Evolutionary conservation across 2,797 vertebrate species (phyloP).

Genomic region (Sebastes minor): DNA sequence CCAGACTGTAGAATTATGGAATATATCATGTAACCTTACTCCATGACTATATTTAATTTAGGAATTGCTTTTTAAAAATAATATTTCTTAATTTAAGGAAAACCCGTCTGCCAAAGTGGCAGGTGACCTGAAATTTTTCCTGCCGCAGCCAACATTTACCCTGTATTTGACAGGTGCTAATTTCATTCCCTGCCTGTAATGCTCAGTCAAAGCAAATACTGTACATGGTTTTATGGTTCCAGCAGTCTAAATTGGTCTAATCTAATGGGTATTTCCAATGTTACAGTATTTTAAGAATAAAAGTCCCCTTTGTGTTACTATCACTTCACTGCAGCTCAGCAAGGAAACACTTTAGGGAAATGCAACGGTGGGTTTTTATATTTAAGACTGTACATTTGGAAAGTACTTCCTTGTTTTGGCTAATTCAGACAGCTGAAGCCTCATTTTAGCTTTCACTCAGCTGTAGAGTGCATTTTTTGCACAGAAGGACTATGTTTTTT

Average conservation of each 20-base stretch:
- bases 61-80: no score
- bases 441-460: background rate
- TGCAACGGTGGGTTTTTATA: background rate
- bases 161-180: no score
- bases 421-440: background rate
- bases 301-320: background rate
- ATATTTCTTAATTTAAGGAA: no score
- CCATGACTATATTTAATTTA: no score
- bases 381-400: background rate
- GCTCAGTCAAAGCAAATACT: background rate
- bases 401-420: background rate
- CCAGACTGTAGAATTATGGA: no score
- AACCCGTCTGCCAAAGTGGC: no score
- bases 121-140: no score
- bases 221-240: background rate
- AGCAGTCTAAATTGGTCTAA: background rate
- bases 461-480: background rate
- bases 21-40: no score
- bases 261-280: background rate
- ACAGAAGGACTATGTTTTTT: background rate
- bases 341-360: background rate
- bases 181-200: background rate
- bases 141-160: no score
- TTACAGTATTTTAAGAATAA: background rate
- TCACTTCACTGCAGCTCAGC: background rate